A percentile compares a stretch with the other conserved stretches of the same genome.
Conservation (phyloP, 2,113 vertebrate species). For the Clarias batrachus region DNA sequence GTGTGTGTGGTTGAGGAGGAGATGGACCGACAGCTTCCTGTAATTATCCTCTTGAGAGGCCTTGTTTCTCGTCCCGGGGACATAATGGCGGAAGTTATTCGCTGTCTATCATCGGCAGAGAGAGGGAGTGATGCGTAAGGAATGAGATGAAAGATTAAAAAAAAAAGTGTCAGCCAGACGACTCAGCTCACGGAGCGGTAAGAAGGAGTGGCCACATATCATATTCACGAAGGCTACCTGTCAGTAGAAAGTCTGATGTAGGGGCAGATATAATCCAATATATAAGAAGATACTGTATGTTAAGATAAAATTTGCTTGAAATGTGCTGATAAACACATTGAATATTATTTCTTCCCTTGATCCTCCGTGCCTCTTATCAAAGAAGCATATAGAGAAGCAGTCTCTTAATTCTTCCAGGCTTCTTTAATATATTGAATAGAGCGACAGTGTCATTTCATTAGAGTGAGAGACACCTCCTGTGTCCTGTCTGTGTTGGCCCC, state of each 20-base stretch:
- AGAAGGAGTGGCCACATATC: conserved; percentile 31
- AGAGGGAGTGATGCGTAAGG: conserved; percentile 39
- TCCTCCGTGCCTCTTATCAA: background rate
- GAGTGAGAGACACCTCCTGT: conserved; percentile 37
- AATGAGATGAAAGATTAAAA: conserved; percentile 38
- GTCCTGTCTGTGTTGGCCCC: conserved; percentile 58
- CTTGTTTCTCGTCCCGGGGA: conserved; percentile 46
- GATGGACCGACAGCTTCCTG: conserved; percentile 71
- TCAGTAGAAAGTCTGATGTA: conserved; percentile 19
- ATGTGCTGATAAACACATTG: background rate
- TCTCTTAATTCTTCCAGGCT: background rate
- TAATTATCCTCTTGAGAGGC: conserved; percentile 66
- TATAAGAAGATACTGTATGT: background rate
- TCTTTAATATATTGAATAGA: conserved; percentile 13
- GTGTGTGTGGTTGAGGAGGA: conserved; percentile 60
- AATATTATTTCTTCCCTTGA: background rate
- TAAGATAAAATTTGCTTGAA: background rate
- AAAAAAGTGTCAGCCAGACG: conserved; percentile 28
- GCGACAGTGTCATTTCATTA: conserved; percentile 41
- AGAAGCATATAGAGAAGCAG: background rate
- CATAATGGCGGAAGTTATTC: conserved; percentile 56
- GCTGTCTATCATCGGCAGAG: conserved; percentile 53
- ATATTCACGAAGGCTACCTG: conserved; percentile 30
- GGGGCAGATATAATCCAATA: background rate
- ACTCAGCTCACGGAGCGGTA: background rate